Base-by-base conservation (phyloP, 2,113 vertebrate species). In the Tympanuchus pallidicinctus region DNA sequence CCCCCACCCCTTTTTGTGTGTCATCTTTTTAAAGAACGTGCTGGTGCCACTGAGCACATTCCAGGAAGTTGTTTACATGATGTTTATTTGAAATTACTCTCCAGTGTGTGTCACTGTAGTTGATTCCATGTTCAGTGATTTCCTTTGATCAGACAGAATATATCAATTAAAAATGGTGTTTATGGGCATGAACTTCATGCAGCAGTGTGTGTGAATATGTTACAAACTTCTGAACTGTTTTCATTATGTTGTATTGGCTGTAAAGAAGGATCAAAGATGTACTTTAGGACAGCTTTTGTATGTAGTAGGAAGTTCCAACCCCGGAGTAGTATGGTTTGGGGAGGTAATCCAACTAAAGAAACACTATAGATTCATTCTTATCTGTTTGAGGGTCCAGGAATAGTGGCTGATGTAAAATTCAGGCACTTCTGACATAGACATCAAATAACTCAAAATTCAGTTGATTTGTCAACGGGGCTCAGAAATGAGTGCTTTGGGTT, bases 61-160 rank as follows among this genome's bases (percentile, higher is more conserved):
- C 83, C 84, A 66, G 79, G 84, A 86, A 63, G 59, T 73, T 86
- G 85, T 92, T 93, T 93, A 89, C 81, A 82, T 70, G 45, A n/a
- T 81, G 80, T 94, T 94, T 86, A 74, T 89, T 86, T 94, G 80
- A 88, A 85, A 86, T 90, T 17, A 38, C 14, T 27, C 79, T 90
- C 28, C 72, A 54, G 64, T 1, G 10, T 28, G 66, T 95, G 89
- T 96, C 90, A 65, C 80, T 87, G 92, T n/a, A 34, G 67, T 80
- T 70, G 90, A 59, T 82, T 74, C 80, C 56, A 21, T 83, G 87
- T 59, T 91, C 87, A 60, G 82, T 56, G n/a, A 78, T 83, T 70
- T 38, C 76, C 71, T 95, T 81, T 75, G 57, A 92, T 93, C 88
- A 54, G 54, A 22, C 78, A 90, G 81, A 82, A 93, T 61, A 13